These are phyloP conservation scores for Oxyruncus cristatus DNA, from an alignment of 2,113 vertebrate species.

Conservation along the genomic window DNA sequence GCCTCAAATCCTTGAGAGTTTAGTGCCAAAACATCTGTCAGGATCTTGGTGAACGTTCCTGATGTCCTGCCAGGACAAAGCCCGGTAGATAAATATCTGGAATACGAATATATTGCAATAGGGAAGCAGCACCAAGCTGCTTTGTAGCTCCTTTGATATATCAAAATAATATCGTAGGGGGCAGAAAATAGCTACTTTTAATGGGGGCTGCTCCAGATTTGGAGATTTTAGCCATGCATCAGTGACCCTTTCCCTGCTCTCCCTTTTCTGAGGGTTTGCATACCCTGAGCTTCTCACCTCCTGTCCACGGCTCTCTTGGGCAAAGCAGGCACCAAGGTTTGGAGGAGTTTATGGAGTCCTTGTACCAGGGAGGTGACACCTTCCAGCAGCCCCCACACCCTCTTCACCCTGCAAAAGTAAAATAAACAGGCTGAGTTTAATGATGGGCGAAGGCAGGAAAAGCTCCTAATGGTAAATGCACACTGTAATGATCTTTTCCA, in stretches of 20 bases:
- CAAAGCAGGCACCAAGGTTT: not conserved
- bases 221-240: not conserved
- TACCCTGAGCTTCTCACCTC: not conserved
- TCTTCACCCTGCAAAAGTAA: conserved; percentile 30
- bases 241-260: not conserved
- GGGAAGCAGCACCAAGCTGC: not conserved
- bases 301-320: not conserved
- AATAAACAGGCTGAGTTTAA: not conserved
- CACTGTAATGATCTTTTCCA: not conserved
- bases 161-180: not conserved
- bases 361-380: not conserved
- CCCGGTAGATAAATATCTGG: not conserved
- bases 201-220: not conserved
- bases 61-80: not conserved
- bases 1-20: not conserved
- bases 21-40: not conserved
- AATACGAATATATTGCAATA: rapidly evolving
- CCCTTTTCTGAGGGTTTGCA: not conserved
- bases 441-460: not conserved
- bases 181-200: not conserved
- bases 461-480: not conserved
- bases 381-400: conserved; percentile 41
- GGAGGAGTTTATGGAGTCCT: not conserved
- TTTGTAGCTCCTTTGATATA: not conserved
- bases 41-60: not conserved